phyloP scores from a whole-genome alignment of 2,113 vertebrate species.

The Esox niger region DNA sequence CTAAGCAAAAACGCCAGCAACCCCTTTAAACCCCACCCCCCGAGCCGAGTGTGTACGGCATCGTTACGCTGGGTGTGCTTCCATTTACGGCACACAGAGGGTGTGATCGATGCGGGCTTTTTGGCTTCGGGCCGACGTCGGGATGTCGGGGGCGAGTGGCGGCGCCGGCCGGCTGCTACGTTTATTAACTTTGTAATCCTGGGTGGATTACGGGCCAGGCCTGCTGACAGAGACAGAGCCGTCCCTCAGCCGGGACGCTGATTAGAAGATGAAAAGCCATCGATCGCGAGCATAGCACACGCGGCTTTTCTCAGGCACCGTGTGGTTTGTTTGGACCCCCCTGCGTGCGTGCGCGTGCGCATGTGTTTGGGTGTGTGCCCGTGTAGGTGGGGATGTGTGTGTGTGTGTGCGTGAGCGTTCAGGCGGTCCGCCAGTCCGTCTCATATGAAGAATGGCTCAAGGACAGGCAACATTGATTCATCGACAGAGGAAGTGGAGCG shows the following conservation, averaged over 20 bases:
- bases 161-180: not conserved
- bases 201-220: conserved; percentile 37
- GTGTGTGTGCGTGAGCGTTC: conserved; percentile 37
- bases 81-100: not conserved
- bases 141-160: conserved; percentile 7
- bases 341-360: conserved; percentile 19
- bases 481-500: conserved; percentile 48
- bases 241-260: conserved; percentile 41
- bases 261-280: conserved; percentile 63
- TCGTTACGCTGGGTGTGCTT: conserved; percentile 23
- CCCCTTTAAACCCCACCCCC: conserved; percentile 14
- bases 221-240: conserved; percentile 23
- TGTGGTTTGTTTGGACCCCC: conserved; percentile 29
- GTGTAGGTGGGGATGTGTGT: conserved; percentile 29
- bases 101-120: not conserved
- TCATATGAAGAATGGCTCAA: conserved; percentile 64
- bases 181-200: conserved; percentile 44
- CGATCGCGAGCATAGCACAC: conserved; percentile 29
- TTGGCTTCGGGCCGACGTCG: not conserved
- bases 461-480: conserved; percentile 66
- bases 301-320: conserved; percentile 16
- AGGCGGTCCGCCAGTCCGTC: conserved; percentile 22
- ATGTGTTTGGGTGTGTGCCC: conserved; percentile 37
- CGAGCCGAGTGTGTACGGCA: not conserved
- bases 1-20: conserved; percentile 26